Evolutionary conservation across 2,888 invertebrate genomes (phyloP).

Genomic region (Atrina japonica): DNA sequence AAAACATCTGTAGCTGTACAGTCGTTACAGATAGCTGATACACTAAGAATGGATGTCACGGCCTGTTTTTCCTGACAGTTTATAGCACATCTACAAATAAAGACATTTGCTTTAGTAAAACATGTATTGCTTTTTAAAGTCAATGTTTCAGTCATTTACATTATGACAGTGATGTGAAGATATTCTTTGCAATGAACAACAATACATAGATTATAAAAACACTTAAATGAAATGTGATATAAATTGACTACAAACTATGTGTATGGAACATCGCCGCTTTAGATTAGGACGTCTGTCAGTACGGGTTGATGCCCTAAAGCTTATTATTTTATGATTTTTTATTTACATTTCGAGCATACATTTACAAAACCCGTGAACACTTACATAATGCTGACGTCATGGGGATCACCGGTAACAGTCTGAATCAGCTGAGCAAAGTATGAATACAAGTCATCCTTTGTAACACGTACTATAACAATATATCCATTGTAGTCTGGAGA

Average conservation of each 20-base stretch:
- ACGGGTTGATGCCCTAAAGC: no score
- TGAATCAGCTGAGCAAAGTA: constrained; percentile 32
- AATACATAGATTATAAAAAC: no score
- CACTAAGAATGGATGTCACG: constrained; percentile 44
- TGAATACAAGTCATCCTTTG: constrained; percentile 7
- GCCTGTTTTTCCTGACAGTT: constrained; percentile 56
- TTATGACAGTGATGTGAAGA: background rate
- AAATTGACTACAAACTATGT: no score
- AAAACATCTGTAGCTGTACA: background rate
- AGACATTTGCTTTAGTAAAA: background rate
- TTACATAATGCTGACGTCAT: constrained; percentile 31
- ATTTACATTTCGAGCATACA: no score
- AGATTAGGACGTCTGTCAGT: no score
- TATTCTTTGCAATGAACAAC: background rate
- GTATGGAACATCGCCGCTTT: no score
- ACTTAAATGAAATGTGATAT: no score
- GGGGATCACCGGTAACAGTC: constrained; percentile 1
- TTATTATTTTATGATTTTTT: no score
- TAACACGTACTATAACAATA: constrained; percentile 19
- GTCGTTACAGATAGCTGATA: constrained; percentile 9
- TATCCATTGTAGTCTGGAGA: constrained; percentile 6
- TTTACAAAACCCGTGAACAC: no score
- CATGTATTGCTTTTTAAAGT: background rate
- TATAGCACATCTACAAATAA: constrained; percentile 45
- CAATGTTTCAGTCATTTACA: background rate